Conservation (phyloP, 2,888 invertebrate genomes). For the Phytoseiulus persimilis region DNA sequence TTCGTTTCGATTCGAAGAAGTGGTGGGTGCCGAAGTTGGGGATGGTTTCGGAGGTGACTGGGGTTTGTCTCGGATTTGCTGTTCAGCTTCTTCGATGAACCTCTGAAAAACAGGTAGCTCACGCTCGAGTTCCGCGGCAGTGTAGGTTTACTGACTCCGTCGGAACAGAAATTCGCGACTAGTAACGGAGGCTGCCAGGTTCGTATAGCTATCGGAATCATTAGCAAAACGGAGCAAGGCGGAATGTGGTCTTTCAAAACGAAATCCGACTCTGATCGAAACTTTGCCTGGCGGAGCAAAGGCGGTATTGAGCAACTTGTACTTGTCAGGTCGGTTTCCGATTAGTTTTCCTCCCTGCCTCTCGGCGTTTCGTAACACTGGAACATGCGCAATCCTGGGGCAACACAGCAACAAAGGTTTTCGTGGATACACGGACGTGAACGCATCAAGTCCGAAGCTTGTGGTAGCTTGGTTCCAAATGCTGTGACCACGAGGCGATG, state of each 20-base stretch:
- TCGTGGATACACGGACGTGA: background rate
- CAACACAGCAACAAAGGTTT: background rate
- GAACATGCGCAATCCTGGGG: background rate
- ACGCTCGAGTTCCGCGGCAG: no score
- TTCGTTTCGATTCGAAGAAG: background rate
- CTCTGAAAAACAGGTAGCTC: background rate
- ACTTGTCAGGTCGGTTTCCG: background rate
- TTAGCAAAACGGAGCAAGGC: background rate
- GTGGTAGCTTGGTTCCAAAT: no score
- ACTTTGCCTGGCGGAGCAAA: background rate
- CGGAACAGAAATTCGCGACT: background rate
- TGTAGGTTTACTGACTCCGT: background rate
- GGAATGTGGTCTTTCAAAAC: background rate
- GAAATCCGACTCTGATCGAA: background rate
- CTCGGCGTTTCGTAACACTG: background rate
- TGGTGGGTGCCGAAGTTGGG: background rate
- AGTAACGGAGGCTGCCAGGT: background rate
- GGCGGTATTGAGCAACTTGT: background rate
- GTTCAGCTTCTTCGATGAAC: slow-evolving; percentile 27
- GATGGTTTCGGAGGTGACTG: background rate
- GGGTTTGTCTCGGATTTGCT: background rate
- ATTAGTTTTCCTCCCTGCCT: background rate
- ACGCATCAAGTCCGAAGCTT: no score
- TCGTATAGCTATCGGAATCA: background rate
- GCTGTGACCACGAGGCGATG: no score